Evolutionary conservation across 2,797 vertebrate genomes (phyloP), one percentile per base, ranked within the genome.

Genomic region (Pseudomugil tenellus): DNA sequence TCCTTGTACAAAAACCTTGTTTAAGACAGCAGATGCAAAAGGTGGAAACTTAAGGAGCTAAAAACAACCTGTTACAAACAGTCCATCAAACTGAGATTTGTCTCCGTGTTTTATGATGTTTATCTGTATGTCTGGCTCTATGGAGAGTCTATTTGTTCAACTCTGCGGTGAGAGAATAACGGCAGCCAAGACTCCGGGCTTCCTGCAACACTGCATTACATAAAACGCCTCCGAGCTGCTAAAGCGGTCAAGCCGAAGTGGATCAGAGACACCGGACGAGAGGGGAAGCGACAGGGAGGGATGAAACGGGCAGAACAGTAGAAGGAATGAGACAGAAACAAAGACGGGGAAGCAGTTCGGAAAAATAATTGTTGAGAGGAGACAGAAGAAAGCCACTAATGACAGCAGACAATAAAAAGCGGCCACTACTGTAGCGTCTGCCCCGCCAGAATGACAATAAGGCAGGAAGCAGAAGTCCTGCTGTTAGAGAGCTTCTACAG

Each of bases 301-400:
- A 48, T 63, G 72, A 70, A 67, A 66, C 31, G 67, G 74, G 77
- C 59, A 68, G 70, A 83, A 51, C 39, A 49, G 64, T 34, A 63
- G 61, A 80, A 72, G 70, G 69, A 74, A 53, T 1, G 39, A 85
- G 83, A 84, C 74, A 61, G 62, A 84, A 75, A 85, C 80, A 85
- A 85, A 87, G 74, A 63, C 1, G 74, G 68, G 77, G 74, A 88
- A 87, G 77, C 80, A 72, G 87, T 83, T 71, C 84, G 80, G 81
- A 86, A 86, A 89, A 89, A 91, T 84, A 87, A 87, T 80, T 76
- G 82, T 84, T 70, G 74, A 81, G 83, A 80, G 75, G 85, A 93
- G 91, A 91, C 89, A 91, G 87, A 90, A 66, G 68, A 84, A 92
- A 91, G 89, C 91, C 89, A 89, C 89, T 92, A 92, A 93, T 91